Conservation (phyloP, 2,113 vertebrate species). For the Vulpes lagopus region DNA sequence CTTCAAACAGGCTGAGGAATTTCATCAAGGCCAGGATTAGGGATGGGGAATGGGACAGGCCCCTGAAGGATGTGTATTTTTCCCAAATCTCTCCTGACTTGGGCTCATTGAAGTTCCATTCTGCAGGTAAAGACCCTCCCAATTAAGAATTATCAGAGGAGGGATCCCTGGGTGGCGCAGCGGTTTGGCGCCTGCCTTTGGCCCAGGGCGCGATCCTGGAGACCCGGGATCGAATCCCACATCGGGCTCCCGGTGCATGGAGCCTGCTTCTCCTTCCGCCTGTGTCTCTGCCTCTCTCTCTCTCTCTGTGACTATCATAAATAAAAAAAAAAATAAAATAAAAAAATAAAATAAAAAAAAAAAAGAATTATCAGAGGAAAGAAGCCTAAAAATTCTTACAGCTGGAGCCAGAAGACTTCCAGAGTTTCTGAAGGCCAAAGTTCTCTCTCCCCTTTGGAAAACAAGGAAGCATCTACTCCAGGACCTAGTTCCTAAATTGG, state of each 20-base stretch:
- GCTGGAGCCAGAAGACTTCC: background rate
- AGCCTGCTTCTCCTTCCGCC: too few relatives aligned
- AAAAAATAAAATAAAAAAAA: too few relatives aligned
- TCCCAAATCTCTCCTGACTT: background rate
- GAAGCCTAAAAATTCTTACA: background rate
- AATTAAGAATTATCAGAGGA: background rate
- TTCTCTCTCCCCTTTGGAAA: background rate
- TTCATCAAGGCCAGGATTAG: background rate
- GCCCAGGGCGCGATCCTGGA: too few relatives aligned
- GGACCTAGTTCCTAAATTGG: background rate
- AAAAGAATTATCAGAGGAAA: background rate
- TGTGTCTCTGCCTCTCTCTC: too few relatives aligned
- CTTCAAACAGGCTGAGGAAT: background rate
- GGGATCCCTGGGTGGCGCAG: too few relatives aligned
- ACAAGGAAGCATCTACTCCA: background rate
- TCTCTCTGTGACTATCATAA: too few relatives aligned
- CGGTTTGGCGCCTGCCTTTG: too few relatives aligned
- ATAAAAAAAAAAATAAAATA: too few relatives aligned
- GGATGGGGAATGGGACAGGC: background rate
- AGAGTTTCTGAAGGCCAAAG: background rate
- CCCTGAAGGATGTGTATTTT: background rate
- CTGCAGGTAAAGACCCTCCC: accelerated
- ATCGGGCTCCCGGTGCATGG: too few relatives aligned
- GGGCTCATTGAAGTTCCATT: background rate
- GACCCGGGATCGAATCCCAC: too few relatives aligned